Evolutionary conservation across 1,140 invertebrate genomes (phyloP).

Genomic region (Aradophagus sp.): DNA sequence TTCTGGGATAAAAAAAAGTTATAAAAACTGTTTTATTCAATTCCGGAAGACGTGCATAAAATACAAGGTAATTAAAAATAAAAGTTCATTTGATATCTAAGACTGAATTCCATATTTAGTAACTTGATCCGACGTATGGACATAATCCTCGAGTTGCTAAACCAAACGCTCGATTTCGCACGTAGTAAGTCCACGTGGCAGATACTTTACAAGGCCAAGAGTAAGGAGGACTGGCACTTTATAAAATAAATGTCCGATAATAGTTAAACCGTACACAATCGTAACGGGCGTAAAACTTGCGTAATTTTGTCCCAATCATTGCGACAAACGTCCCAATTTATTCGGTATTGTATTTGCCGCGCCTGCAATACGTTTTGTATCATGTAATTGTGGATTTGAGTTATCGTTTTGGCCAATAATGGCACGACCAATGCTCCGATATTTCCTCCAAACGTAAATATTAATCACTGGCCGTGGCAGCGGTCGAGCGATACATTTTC

Average conservation of each 20-base stretch:
- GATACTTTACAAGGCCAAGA: conserved; percentile 33
- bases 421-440: background rate
- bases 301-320: no score
- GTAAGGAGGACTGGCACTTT: conserved; percentile 13
- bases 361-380: no score
- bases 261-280: no score
- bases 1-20: no score
- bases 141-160: conserved; percentile 32
- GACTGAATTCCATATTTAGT: conserved; percentile 28
- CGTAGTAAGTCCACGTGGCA: conserved; percentile 10
- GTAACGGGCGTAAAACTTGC: no score
- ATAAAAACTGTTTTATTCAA: no score
- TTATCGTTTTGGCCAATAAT: background rate
- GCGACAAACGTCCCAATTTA: no score
- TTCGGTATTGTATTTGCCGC: no score
- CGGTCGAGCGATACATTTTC: conserved; percentile 6
- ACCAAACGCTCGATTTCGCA: conserved; percentile 21
- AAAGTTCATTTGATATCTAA: conserved; percentile 3
- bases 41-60: no score
- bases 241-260: no score
- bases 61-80: no score
- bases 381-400: no score
- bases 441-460: background rate
- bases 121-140: conserved; percentile 27
- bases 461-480: background rate